These are phyloP conservation scores for Penelope pileata DNA, from an alignment of 2,113 vertebrate genomes.

Conservation along the genomic window DNA sequence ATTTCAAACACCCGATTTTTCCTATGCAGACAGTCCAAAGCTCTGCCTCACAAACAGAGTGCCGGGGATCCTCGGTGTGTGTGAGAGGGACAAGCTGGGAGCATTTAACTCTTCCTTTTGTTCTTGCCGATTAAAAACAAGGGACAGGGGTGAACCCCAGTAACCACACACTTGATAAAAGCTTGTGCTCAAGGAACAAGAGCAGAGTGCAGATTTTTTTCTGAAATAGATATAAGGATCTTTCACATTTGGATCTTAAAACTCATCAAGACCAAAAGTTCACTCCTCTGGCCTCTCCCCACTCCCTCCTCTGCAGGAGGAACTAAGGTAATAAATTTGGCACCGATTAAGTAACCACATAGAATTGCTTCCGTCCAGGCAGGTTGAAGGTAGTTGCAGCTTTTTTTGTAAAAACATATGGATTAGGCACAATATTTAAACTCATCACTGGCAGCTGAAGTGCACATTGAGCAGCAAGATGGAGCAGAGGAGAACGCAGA, in stretches of 20 bases:
- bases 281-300: too few species aligned
- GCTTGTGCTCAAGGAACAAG: background rate
- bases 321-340: background rate
- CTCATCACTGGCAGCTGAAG: background rate
- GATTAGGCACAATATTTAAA: background rate
- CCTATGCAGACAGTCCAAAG: background rate
- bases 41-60: background rate
- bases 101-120: background rate
- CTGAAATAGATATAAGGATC: background rate
- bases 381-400: rapidly evolving
- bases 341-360: background rate
- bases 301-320: background rate
- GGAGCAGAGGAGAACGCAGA: background rate
- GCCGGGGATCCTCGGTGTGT: background rate
- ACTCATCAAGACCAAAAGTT: background rate
- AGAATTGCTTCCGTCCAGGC: background rate
- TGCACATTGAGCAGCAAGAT: background rate
- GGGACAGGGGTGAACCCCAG: background rate
- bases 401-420: too few species aligned
- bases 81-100: background rate
- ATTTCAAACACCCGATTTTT: background rate
- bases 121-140: background rate
- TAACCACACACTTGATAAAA: background rate
- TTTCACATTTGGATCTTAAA: background rate
- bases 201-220: background rate